Base-by-base conservation (phyloP, 2,888 invertebrate genomes). In the Amaurobius ferox region DNA sequence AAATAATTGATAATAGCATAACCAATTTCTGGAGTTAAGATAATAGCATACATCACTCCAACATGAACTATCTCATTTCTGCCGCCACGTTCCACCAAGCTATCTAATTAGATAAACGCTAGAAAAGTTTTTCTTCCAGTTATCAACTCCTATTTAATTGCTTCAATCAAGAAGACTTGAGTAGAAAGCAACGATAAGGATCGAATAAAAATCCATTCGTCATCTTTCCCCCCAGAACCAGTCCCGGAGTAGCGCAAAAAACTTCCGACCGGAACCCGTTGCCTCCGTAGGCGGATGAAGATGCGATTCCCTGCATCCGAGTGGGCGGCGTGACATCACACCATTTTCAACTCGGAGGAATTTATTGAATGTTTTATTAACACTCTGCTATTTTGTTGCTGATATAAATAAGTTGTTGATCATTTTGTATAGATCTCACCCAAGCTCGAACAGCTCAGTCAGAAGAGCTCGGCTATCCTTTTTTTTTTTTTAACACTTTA, bases 221-320 rank as follows among this genome's bases (percentile, higher is more conserved):
- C 55, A 55, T 55, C 11, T 16, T 16, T 16, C 44, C 16, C 44
- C 44, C 2, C 19, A 55, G 11, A 55, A 55, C 55, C 55, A 55
- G 55, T 55, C 55, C 23, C 23, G 55, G 55, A 55, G 23, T 23
- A 55, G 55, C 55, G 23, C 55, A 55, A 55, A 55, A 55, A 55
- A 55, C 19, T 55, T 29, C 68, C 44, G 61, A 73, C 80, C 74
- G 81, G 74, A 74, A 74, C 74, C 66, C 9, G 30, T n/a, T 30
- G 32, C 40, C 40, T 26, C 13, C 44, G 81, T 81, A 61, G 81
- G 81, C 61, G 74, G 74, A 28, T 28, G 40, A n/a, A 76, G 62
- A 70, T 68, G 19, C 44, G 29, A 64, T 79, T 61, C 71, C 44
- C 44, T 62, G 13, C 72, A 72, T 72, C 39, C 55, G 44, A 74